Evolutionary conservation across 2,888 invertebrate species (phyloP), one percentile per base, ranked within the genome.

Genomic region (Scaeva pyrastri): DNA sequence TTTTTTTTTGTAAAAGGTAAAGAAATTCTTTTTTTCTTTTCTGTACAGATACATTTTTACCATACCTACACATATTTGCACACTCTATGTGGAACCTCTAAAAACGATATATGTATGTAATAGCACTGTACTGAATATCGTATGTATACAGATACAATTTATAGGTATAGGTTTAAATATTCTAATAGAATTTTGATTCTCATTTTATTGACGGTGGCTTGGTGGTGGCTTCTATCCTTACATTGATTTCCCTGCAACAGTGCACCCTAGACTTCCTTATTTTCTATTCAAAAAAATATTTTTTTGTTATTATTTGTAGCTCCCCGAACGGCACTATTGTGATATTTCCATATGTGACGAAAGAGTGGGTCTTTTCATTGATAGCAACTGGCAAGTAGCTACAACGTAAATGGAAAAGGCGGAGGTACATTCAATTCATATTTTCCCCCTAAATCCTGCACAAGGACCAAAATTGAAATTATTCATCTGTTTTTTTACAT

Each of bases 381-480:
- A 81, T 39, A 45, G 19, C 21, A 31, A 48, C 56, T 31, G 55
- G 16, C 16, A 36, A 52, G 21, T 23, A 60, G 2, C 11, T 31
- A 31, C 5, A 60, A n/a, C 21, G 10, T 14, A 41, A 39, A 6
- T 19, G 23, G 23, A 19, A 39, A 55, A 43, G 4, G 14, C 12
- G 55, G 43, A 48, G 26, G 31, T 45, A 55, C 60, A 80, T 85
- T 85, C 80, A 80, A 68, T 85, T 80, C 80, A 62, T 66, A 16
- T 36, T 48, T 26, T 41, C 50, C 58, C 14, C 45, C 48, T 31
- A 16, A 48, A 14, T 56, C 16, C 58, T 11, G 72, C 45, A 66
- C 36, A 62, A 52, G 60, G 62, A 70, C 76, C 77, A 77, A 81
- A 77, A 74, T 81, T 76, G 64, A 81, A 86, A 86, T 81, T 86